Conservation (phyloP, 2,888 invertebrate genomes). For the Luperina testacea region DNA sequence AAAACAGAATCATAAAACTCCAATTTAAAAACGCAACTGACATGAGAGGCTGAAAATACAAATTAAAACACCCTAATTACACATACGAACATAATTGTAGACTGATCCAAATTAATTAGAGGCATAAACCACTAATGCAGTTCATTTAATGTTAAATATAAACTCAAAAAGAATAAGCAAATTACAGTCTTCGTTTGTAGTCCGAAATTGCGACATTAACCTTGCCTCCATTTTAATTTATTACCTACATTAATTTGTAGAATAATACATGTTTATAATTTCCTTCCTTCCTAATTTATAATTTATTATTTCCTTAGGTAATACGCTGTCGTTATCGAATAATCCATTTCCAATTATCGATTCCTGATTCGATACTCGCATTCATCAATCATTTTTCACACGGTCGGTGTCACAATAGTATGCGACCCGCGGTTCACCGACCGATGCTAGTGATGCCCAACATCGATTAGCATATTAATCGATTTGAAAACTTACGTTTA, state of each 20-base stretch:
- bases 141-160: slow-evolving; percentile 33
- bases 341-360: slow-evolving; percentile 73
- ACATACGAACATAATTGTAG: slow-evolving; percentile 37
- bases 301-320: slow-evolving; percentile 17
- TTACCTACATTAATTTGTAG: slow-evolving; percentile 22
- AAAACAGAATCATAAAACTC: slow-evolving; percentile 24
- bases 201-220: slow-evolving; percentile 49
- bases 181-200: slow-evolving; percentile 47
- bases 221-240: slow-evolving; percentile 50
- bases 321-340: slow-evolving; percentile 63
- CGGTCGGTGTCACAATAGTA: slow-evolving; percentile 94
- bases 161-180: slow-evolving; percentile 36
- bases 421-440: slow-evolving; percentile 86
- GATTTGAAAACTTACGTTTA: slow-evolving; percentile 89
- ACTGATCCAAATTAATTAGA: slow-evolving; percentile 51
- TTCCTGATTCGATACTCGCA: slow-evolving; percentile 68
- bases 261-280: slow-evolving; percentile 53
- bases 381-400: slow-evolving; percentile 93
- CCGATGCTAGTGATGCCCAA: slow-evolving; percentile 87
- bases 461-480: slow-evolving; percentile 89
- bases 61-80: slow-evolving; percentile 45
- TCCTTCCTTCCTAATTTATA: no score
- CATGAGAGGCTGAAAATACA: slow-evolving; percentile 31
- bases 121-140: slow-evolving; percentile 50
- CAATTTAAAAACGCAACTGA: slow-evolving; percentile 39